phyloP scores from a whole-genome alignment of 2,113 vertebrate genomes.

The Leucosticte australis region DNA sequence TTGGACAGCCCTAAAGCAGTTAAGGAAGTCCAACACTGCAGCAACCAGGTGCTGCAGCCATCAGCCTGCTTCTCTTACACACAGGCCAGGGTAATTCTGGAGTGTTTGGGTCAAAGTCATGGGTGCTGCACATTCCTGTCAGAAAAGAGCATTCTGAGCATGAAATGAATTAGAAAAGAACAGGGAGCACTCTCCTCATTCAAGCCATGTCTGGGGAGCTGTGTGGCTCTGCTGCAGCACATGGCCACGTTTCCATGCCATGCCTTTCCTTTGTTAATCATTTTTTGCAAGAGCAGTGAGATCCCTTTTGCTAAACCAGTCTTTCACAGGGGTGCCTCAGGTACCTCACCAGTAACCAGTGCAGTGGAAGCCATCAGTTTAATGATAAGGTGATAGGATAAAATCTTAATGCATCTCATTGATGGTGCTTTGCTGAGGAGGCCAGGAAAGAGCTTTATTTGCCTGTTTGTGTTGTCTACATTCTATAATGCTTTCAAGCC shows the following conservation, averaged over 20 bases:
- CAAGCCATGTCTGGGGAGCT: neutral
- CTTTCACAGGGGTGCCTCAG: neutral
- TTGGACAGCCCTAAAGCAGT: neutral
- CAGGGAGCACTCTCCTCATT: neutral
- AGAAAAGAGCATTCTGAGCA: neutral
- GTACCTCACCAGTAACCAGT: neutral
- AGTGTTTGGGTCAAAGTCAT: neutral
- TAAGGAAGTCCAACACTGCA: neutral
- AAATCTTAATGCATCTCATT: neutral
- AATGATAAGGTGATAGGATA: neutral
- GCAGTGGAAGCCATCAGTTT: neutral
- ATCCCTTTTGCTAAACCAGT: neutral
- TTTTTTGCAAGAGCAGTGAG: neutral
- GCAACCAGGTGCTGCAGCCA: neutral
- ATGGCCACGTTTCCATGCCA: accelerated
- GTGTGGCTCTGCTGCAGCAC: neutral
- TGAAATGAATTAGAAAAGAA: neutral
- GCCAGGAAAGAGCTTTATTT: neutral
- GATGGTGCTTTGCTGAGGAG: neutral
- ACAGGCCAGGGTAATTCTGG: neutral
- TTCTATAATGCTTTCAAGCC: neutral
- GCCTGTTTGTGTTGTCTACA: neutral
- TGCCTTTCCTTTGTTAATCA: too few species aligned
- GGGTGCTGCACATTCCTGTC: accelerated
- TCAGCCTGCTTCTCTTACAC: neutral